A percentile compares a stretch with the other conserved stretches of the same genome.
Conservation (phyloP, 2,888 invertebrate genomes). For the Teleogryllus oceanicus region DNA sequence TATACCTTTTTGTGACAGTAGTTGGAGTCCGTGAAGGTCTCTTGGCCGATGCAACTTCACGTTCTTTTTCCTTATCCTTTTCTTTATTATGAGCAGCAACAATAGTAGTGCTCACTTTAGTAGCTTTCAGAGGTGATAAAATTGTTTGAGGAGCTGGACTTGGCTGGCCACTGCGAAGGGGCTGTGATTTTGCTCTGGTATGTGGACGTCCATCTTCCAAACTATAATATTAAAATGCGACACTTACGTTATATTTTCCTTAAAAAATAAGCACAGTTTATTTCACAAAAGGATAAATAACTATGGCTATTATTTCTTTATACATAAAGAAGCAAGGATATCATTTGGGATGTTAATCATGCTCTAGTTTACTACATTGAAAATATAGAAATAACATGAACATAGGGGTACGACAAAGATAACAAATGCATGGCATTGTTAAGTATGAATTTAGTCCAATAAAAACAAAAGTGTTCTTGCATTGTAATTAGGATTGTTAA, state of each 20-base stretch:
- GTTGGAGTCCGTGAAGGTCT: conserved; percentile 33
- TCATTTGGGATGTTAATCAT: no score
- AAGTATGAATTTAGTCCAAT: no score
- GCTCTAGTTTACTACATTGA: no score
- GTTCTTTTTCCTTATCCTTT: conserved; percentile 23
- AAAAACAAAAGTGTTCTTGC: no score
- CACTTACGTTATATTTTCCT: background rate
- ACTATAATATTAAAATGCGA: background rate
- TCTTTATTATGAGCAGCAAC: conserved; percentile 34
- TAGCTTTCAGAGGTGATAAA: conserved; percentile 34
- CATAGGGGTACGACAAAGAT: no score
- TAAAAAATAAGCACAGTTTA: no score
- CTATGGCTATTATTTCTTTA: no score
- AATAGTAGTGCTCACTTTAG: conserved; percentile 35
- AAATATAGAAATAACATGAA: no score
- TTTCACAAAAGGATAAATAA: no score
- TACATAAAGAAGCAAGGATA: no score
- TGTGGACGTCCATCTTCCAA: conserved; percentile 42
- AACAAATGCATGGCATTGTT: no score
- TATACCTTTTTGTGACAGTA: conserved; percentile 33
- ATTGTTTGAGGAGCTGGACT: conserved; percentile 27
- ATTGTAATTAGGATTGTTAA: no score
- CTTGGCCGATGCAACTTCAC: conserved; percentile 30
- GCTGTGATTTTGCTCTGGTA: conserved; percentile 49
- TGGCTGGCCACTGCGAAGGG: conserved; percentile 43